Evolutionary conservation across 2,113 vertebrate genomes (phyloP).

Genomic region (Oncorhynchus kisutch): DNA sequence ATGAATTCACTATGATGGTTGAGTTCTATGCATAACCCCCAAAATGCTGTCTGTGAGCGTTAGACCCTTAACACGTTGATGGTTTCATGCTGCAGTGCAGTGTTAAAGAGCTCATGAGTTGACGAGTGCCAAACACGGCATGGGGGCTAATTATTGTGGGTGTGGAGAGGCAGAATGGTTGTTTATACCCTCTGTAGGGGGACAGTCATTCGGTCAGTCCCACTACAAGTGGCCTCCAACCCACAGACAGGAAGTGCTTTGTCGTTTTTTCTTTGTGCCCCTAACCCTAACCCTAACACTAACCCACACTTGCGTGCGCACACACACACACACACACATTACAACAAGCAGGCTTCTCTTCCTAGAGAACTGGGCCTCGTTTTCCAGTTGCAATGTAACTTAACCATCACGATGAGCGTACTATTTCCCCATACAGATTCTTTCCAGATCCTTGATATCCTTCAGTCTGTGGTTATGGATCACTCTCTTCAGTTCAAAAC

Average conservation of each 20-base stretch:
- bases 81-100: background rate
- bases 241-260: constrained; percentile 53
- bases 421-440: too few species aligned
- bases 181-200: constrained; percentile 65
- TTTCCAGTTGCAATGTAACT: too few species aligned
- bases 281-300: too few species aligned
- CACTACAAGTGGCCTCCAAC: constrained; percentile 44
- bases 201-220: constrained; percentile 43
- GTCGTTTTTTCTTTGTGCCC: constrained; percentile 39
- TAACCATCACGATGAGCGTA: too few species aligned
- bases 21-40: too few species aligned
- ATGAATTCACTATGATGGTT: too few species aligned
- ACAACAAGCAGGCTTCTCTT: constrained; percentile 6
- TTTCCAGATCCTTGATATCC: too few species aligned
- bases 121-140: constrained; percentile 51
- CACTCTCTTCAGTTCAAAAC: too few species aligned
- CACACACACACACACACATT: background rate
- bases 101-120: constrained; percentile 24
- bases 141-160: constrained; percentile 61
- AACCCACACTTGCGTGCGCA: background rate
- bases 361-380: background rate
- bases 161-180: constrained; percentile 58
- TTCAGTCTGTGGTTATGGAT: too few species aligned
- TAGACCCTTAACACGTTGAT: too few species aligned
- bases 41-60: too few species aligned